Evolutionary conservation across 2,113 vertebrate genomes (phyloP).

Genomic region (Megatriorchis doriae): DNA sequence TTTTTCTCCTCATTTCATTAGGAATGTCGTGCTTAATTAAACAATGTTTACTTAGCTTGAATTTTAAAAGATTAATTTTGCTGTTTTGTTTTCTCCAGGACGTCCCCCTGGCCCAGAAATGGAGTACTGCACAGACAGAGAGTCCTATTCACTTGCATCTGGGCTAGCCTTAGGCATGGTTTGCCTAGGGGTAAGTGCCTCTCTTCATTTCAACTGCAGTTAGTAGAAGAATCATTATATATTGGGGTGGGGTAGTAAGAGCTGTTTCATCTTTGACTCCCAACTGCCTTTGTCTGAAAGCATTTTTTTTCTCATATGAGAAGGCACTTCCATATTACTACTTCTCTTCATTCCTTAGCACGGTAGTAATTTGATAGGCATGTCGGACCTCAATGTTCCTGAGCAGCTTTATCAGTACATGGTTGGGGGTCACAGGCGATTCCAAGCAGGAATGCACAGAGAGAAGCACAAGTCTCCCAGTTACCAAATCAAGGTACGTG

Average conservation of each 20-base stretch:
- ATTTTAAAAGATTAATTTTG: neutral
- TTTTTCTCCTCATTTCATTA: neutral
- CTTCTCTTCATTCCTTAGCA: slow-evolving; percentile 72
- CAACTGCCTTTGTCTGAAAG: neutral
- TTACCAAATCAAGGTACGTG: slow-evolving; percentile 91
- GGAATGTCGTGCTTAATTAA: neutral
- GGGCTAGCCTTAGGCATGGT: slow-evolving; percentile 97
- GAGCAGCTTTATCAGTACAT: slow-evolving; percentile 99
- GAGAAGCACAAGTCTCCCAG: slow-evolving; percentile 98
- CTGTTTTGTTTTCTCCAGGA: slow-evolving; percentile 39
- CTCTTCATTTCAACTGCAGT: neutral
- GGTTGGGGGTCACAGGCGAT: slow-evolving; percentile 93
- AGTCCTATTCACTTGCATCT: slow-evolving; percentile 94
- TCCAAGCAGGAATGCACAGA: slow-evolving; percentile 86
- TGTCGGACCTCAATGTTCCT: slow-evolving; percentile 95
- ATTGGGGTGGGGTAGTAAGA: neutral
- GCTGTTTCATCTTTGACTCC: neutral
- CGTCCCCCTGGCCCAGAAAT: slow-evolving; percentile 96
- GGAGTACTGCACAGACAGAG: slow-evolving; percentile 96
- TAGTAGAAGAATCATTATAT: neutral
- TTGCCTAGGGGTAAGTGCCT: slow-evolving; percentile 89
- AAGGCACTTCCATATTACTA: neutral
- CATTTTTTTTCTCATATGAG: neutral
- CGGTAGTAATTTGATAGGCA: slow-evolving; percentile 95
- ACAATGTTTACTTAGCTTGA: neutral